Base-by-base conservation (phyloP, 2,797 vertebrate species). In the Falco peregrinus region DNA sequence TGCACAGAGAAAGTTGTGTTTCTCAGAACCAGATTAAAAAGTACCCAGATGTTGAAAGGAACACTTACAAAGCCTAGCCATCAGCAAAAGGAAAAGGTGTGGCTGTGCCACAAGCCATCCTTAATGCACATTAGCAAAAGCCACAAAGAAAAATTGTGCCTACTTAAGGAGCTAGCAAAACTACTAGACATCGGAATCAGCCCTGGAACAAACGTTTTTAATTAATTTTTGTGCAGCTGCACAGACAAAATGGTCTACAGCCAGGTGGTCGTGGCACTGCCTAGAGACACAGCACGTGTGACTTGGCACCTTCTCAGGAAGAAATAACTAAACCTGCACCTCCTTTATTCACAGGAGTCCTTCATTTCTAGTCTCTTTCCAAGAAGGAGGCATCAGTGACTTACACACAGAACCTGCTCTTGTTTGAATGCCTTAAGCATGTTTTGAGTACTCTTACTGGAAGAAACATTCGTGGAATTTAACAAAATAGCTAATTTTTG, bases 191-290 rank as follows among this genome's bases (percentile, higher is more conserved):
- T 90, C 77, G 89, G 67, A 96, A 76, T 53, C 14, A 56, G 54
- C 17, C 47, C 70, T 48, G 22, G 29, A 90, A 74, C 54, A 92
- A 84, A 51, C 0, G 1, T 28, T 61, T 93, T 86, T 48, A 90
- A 93, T 89, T 94, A 79, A 69, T 60, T 89, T 73, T 61, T 51
- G 48, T 82, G 70, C 86, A 93, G 84, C 84, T 96, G 92, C 84
- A 94, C 59, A 87, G 80, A 59, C 29, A 92, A 88, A 86, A 87
- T n/a, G 10, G n/a, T 78, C 65, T 53, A 71, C 25, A 82, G 43
- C 67, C 90, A 96, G 91, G 80, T 90, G 89, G 81, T 67, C 20
- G 3, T 2, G 0, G 54, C 20, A 81, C 31, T 21, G 63, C 84
- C 84, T 79, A 41, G 76, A 81, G 90, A 43, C 63, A 70, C 39